phyloP scores from a whole-genome alignment of 2,888 invertebrate species.

The Polydrusus cervinus region DNA sequence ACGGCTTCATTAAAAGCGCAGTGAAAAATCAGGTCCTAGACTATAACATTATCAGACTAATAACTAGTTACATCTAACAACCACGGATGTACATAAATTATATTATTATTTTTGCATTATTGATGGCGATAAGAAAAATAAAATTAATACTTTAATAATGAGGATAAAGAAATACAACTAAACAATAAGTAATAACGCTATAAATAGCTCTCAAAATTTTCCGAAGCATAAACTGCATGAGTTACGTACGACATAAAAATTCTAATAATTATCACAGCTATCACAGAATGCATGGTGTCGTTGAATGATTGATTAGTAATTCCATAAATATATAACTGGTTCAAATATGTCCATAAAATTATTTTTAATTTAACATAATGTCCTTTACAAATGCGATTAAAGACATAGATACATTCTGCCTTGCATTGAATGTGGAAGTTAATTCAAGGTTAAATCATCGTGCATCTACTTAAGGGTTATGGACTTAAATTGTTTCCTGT shows the following conservation, averaged over 20 bases:
- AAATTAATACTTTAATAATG: conserved; percentile 28
- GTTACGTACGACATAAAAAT: conserved; percentile 31
- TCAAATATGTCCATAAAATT: conserved; percentile 10
- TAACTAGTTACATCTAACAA: conserved; percentile 20
- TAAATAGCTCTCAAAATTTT: conserved; percentile 35
- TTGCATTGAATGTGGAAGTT: neutral
- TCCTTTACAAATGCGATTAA: conserved; percentile 2
- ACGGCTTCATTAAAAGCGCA: neutral
- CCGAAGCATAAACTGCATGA: conserved; percentile 15
- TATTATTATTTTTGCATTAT: conserved; percentile 31
- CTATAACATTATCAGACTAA: conserved; percentile 16
- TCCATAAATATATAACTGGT: conserved; percentile 8
- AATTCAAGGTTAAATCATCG: conserved; percentile 2
- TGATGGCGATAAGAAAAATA: conserved; percentile 13
- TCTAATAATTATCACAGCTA: conserved; percentile 12
- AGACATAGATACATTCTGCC: neutral
- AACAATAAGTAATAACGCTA: conserved; percentile 23
- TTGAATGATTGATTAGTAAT: conserved; percentile 25
- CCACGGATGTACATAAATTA: neutral
- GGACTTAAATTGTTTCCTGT: neutral
- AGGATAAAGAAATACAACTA: conserved; percentile 13
- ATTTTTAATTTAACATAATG: conserved; percentile 4
- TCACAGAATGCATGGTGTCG: conserved; percentile 26
- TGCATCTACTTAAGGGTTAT: neutral
- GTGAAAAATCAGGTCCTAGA: neutral